A percentile compares a stretch with the other conserved stretches of the same genome.
phyloP scores from a whole-genome alignment of 1,140 invertebrate genomes.

The Mycetomoellerius zeteki region DNA sequence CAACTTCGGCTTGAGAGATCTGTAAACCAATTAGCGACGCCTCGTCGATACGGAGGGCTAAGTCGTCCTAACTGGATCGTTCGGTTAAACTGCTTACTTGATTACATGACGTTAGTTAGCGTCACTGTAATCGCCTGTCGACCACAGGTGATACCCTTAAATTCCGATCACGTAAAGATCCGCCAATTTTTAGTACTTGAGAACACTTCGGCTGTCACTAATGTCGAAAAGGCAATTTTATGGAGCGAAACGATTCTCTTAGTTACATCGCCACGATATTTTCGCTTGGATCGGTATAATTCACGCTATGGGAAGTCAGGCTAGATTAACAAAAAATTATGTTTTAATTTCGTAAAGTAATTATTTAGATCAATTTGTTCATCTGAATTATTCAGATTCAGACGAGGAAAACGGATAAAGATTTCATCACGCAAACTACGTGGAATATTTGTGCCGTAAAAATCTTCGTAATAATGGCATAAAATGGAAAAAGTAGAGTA shows the following conservation, averaged over 20 bases:
- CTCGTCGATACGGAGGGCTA: conserved; percentile 71
- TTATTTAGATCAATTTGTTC: background rate
- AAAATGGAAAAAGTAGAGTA: background rate
- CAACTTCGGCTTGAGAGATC: conserved; percentile 74
- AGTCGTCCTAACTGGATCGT: conserved; percentile 75
- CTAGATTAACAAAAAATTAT: background rate
- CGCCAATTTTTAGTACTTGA: conserved; percentile 55
- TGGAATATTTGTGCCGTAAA: background rate
- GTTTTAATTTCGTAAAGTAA: background rate
- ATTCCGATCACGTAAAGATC: conserved; percentile 71
- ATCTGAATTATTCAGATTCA: background rate
- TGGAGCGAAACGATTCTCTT: conserved; percentile 10
- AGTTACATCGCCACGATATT: background rate
- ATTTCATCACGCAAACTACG: background rate
- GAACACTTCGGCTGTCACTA: conserved; percentile 20
- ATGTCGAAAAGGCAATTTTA: conserved; percentile 36
- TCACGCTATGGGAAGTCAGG: background rate
- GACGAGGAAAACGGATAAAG: background rate
- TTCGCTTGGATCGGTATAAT: background rate
- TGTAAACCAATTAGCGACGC: conserved; percentile 81
- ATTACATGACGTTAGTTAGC: conserved; percentile 75
- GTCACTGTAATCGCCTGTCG: conserved; percentile 50
- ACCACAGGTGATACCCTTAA: conserved; percentile 39
- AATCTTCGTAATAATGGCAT: background rate
- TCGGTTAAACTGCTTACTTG: conserved; percentile 76